Evolutionary conservation across 2,888 invertebrate genomes (phyloP), one percentile per base, ranked within the genome.

Genomic region (Liopterus haemorrhoidalis): DNA sequence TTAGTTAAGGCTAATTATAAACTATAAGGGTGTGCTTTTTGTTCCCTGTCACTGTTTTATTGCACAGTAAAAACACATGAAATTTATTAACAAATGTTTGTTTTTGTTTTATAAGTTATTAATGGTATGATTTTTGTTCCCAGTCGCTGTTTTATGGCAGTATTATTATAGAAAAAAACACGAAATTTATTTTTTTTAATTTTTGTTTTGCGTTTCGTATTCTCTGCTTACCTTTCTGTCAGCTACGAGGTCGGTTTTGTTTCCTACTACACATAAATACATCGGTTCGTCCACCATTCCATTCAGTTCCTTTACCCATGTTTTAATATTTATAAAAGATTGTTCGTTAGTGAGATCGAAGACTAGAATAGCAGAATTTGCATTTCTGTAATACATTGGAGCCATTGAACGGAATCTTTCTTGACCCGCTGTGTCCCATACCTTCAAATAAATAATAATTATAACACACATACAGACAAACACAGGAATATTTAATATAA

Each of bases 341-440:
- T 75, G 72, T 31, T 75, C 69, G 49, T 82, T 80, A 2, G 90
- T 85, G 49, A 94, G 78, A 64, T 94, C 93, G 62, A 85, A 94
- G 0, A 92, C 83, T 35, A 93, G 70, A 36, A 93, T 73, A 0
- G 93, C 93, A 0, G 89, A 91, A 64, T 90, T 91, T 0, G 92
- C 86, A 62, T 90, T 91, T 39, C 93, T 73, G 64, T 94, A 94
- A 65, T 93, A 94, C 89, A 93, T 90, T 5, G 94, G 93, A 0
- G 91, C 90, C 82, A 94, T 92, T 0, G 93, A 84, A 48, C 86
- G 76, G 65, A 91, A 94, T 37, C 89, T 66, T 66, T 90, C 90
- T 62, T 90, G 88, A 0, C 90, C 90, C 0, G 90, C 89, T 1
- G 90, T 90, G 66, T 90, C 90, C 90, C 90, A 90, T 3, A 90